Evolutionary conservation across 2,797 vertebrate species (phyloP).

Genomic region (Cuniculus paca): DNA sequence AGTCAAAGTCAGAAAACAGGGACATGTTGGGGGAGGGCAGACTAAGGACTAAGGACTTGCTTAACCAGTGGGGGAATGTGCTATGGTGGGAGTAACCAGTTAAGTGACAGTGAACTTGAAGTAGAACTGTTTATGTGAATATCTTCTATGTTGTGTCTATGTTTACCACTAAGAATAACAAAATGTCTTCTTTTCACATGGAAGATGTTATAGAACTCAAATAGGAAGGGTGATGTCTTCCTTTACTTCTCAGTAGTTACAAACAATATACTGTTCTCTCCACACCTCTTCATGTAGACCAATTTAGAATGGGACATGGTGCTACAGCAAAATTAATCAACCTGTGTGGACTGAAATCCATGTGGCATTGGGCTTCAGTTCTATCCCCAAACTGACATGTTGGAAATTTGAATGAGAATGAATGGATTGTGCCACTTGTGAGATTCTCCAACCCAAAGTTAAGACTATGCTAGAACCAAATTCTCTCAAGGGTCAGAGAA

Average conservation of each 20-base stretch:
- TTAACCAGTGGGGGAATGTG: not conserved
- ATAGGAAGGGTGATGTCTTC: not conserved
- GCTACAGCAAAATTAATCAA: constrained; percentile 10
- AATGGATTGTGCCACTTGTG: not conserved
- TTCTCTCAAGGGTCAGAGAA: not conserved
- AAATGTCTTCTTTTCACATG: not conserved
- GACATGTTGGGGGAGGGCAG: not conserved
- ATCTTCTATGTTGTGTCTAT: not conserved
- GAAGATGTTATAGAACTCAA: not conserved
- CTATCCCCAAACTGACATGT: not conserved
- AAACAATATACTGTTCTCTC: not conserved
- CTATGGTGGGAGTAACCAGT: not conserved
- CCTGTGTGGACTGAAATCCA: not conserved
- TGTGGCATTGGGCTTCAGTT: not conserved
- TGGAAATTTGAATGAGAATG: not conserved
- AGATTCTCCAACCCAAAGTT: not conserved
- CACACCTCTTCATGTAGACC: not conserved
- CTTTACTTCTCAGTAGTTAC: constrained; percentile 34
- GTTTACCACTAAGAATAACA: constrained; percentile 31
- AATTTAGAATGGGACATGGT: not conserved
- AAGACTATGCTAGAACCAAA: constrained; percentile 19
- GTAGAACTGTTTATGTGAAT: not conserved
- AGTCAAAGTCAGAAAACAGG: not conserved
- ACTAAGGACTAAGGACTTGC: constrained; percentile 10
- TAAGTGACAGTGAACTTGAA: not conserved